Evolutionary conservation across 64 coral and sea anemone genomes (phyloP), one percentile per base, ranked within the genome.

Genomic region (Stichodactyla mertensii): DNA sequence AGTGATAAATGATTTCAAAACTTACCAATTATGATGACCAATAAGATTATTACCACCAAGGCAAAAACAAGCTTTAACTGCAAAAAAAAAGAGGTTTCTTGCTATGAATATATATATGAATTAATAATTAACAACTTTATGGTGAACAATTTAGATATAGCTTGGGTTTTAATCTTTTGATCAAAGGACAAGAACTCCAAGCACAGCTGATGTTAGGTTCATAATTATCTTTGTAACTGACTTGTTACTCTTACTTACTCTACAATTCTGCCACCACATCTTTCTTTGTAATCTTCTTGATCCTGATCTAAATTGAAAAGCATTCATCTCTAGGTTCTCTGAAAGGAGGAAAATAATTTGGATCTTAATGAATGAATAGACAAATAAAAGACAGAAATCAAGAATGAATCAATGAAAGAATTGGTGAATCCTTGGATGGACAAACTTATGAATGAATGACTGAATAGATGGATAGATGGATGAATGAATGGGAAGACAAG

Each of bases 181-280:
- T 1, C 36, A 45, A 45, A 45, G 36, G 36, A 45, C 36, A 45
- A 45, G 3, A 45, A 45, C 36, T 45, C 36, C 36, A 45, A 45
- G 36, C 3, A 45, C 1, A 45, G 36, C 36, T 45, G 3, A 45
- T 45, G 36, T 45, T 45, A 45, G 3, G 36, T 45, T 45, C 36
- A 45, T 45, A 45, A 45, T 45, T 45, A 36, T 36, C 31, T 36
- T 36, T 1, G 2, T 36, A 45, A 45, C 36, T 45, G 28, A 82
- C 28, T 23, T 71, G 6, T 52, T 55, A n/a, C 3, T 16, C 9
- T 64, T 18, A 86, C 87, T 85, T 64, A 99, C 97, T 85, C 91
- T 90, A n/a, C 88, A 88, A 79, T 94, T 99, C 67, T 99, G 97
- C 97, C 97, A 99, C 97, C 97, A 99, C 27, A 99, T 66, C 58